phyloP scores from a whole-genome alignment of 2,113 vertebrate genomes.

The Aix galericulata region DNA sequence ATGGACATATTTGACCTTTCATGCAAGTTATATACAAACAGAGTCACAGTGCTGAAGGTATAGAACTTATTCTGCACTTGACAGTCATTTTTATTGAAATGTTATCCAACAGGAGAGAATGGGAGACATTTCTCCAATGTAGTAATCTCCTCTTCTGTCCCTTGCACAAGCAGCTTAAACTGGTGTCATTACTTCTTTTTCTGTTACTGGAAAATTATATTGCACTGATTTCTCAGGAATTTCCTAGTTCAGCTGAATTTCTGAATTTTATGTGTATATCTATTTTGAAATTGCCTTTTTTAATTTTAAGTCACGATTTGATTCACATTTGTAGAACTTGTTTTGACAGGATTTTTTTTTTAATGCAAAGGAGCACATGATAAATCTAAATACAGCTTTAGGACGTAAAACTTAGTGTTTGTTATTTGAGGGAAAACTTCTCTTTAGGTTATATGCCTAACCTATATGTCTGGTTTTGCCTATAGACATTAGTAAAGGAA shows the following conservation, averaged over 20 bases:
- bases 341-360: not conserved
- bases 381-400: not conserved
- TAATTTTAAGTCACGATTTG: not conserved
- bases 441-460: not conserved
- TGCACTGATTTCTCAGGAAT: not conserved
- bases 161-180: not conserved
- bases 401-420: not conserved
- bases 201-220: not conserved
- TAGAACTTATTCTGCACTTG: not conserved
- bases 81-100: not conserved
- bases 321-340: not conserved
- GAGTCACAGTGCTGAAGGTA: not conserved
- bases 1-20: not conserved
- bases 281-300: not conserved
- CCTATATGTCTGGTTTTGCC: not conserved
- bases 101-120: not conserved
- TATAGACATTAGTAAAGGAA: not conserved
- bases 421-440: not conserved
- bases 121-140: not conserved
- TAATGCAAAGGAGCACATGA: not conserved
- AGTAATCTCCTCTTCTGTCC: not conserved
- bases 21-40: not conserved
- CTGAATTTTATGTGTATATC: not conserved
- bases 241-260: not conserved
- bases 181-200: not conserved